Evolutionary conservation across 2,888 invertebrate species (phyloP).

Genomic region (Stenodera caucasica): DNA sequence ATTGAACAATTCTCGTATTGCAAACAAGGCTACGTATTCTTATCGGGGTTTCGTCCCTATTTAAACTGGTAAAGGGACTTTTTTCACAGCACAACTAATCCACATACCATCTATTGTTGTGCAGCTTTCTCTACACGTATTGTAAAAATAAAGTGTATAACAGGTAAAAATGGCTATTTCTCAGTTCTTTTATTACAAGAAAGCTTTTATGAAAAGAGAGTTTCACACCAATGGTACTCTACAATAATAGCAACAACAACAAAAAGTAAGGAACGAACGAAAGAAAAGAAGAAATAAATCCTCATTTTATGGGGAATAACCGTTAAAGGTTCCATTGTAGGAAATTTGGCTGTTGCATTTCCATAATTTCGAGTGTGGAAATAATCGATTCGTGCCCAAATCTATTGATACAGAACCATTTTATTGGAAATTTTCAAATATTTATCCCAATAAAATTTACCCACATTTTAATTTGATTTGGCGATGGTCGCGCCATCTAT

Average conservation of each 20-base stretch:
- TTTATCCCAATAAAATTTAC: not conserved
- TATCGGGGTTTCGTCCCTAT: not conserved
- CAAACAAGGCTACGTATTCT: not conserved
- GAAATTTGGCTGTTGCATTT: not conserved
- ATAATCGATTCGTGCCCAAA: no score
- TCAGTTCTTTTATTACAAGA: slow-evolving; percentile 28
- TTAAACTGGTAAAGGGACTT: not conserved
- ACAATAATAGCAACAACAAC: not conserved
- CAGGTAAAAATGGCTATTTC: slow-evolving; percentile 31
- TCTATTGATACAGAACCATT: not conserved
- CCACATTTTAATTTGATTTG: not conserved
- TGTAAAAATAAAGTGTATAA: not conserved
- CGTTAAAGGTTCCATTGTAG: slow-evolving; percentile 12
- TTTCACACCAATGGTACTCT: slow-evolving; percentile 4
- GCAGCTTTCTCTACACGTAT: not conserved
- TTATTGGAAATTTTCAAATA: no score
- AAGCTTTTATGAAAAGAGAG: slow-evolving; percentile 22
- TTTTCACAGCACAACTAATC: slow-evolving; percentile 4
- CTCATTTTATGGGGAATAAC: slow-evolving; percentile 20
- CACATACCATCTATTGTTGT: not conserved
- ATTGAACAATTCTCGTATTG: not conserved
- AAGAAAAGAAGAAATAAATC: slow-evolving; percentile 23
- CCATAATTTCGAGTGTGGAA: no score
- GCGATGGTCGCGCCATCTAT: not conserved
- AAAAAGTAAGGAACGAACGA: not conserved